Conservation (phyloP, 2,797 vertebrate genomes). For the Poecilia wingei region DNA sequence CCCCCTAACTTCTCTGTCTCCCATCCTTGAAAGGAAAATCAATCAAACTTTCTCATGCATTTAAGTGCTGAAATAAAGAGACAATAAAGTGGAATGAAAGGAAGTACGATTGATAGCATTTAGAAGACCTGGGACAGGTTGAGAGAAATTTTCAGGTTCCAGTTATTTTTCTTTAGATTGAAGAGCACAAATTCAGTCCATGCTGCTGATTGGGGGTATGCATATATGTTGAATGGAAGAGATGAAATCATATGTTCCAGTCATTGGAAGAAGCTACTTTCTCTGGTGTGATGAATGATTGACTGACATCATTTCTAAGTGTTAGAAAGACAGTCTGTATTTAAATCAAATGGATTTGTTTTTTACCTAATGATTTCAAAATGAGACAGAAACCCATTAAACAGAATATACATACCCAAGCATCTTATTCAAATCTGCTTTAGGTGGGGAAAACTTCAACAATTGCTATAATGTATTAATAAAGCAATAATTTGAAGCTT, state of each 20-base stretch:
- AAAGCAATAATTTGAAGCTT: background rate
- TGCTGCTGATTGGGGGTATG: slow-evolving; percentile 64
- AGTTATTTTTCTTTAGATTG: slow-evolving; percentile 32
- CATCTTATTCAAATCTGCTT: slow-evolving; percentile 6
- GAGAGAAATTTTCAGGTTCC: slow-evolving; percentile 54
- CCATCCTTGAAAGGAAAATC: slow-evolving; percentile 69
- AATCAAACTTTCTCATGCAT: slow-evolving; percentile 80
- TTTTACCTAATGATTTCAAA: slow-evolving; percentile 11
- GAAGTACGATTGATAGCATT: slow-evolving; percentile 77
- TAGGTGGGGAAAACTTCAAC: slow-evolving; percentile 3
- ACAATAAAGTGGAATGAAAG: slow-evolving; percentile 80
- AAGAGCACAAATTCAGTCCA: slow-evolving; percentile 36
- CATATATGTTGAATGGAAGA: slow-evolving; percentile 62
- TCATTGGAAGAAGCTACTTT: slow-evolving; percentile 32
- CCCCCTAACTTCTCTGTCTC: slow-evolving; percentile 75
- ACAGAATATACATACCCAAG: slow-evolving; percentile 28
- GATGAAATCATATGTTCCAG: slow-evolving; percentile 56
- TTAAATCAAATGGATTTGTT: background rate
- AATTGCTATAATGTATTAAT: background rate
- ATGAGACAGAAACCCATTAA: slow-evolving; percentile 9
- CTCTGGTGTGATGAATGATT: slow-evolving; percentile 55
- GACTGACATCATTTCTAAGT: slow-evolving; percentile 50
- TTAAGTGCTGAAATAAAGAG: slow-evolving; percentile 78
- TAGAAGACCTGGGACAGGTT: slow-evolving; percentile 65
- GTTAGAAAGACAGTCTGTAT: slow-evolving; percentile 50